Evolutionary conservation across 2,888 invertebrate genomes (phyloP), one percentile per base, ranked within the genome.

Genomic region (Drosophila kambysellisi): DNA sequence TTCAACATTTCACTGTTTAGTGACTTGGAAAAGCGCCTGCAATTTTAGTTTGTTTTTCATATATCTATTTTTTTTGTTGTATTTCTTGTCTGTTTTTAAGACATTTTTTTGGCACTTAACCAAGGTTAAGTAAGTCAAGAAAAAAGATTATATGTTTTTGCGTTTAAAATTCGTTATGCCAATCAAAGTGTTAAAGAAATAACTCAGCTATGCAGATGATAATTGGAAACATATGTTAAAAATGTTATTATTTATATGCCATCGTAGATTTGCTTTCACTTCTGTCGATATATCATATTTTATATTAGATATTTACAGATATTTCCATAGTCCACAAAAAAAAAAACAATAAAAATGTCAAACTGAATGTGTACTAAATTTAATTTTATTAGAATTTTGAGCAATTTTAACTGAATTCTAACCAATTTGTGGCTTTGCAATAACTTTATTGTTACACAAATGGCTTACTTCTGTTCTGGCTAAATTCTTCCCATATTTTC

Each of bases 71-170:
- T 7, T 46, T 20, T 12, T 12, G n/a, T 43, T 12, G 20, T 7
- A 46, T 46, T 46, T 46, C 12, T 20, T 25, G 17, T 15, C 11
- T 67, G 41, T 48, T 76, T 61, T 59, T 37, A 7, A 54, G 48
- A 3, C 25, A 53, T 62, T 71, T 73, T 74, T 57, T 87, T 89
- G 84, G 80, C 85, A 88, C 83, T 71, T 73, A 54, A 56, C 83
- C 84, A 84, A 88, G 89, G 85, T 76, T 78, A 83, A 71, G 60
- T 67, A 53, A 57, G 37, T 20, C 15, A 25, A 20, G 7, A 12
- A 12, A 66, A 50, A 15, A 15, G 15, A 35, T 25, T 25, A 30
- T 37, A 4, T 30, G 17, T 1, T 5, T 8, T n/a, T 1, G 12
- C 15, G 4, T 25, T 48, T 25, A 29, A 37, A 33, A n/a, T 35